Conservation (phyloP, 2,888 invertebrate genomes). For the Hyles lineata region DNA sequence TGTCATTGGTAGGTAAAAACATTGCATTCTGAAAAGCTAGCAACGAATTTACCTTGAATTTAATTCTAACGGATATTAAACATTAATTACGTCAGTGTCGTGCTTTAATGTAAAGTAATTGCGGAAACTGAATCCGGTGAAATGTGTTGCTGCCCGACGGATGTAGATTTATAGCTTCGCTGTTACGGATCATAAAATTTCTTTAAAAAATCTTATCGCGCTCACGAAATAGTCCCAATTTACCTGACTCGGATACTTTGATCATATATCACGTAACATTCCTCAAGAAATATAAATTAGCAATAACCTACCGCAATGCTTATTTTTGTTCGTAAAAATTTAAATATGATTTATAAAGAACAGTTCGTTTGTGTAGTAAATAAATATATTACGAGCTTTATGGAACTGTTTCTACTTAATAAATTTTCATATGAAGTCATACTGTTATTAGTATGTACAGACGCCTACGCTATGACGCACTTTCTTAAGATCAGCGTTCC, state of each 20-base stretch:
- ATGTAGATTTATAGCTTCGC: conserved; percentile 46
- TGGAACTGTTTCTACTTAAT: neutral
- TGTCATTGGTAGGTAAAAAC: neutral
- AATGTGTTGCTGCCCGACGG: conserved; percentile 40
- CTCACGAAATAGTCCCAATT: neutral
- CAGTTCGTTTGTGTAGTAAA: neutral
- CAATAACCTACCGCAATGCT: conserved; percentile 13
- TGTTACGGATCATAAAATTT: conserved; percentile 24
- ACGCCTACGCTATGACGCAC: conserved; percentile 61
- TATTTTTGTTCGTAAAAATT: neutral
- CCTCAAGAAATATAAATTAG: neutral
- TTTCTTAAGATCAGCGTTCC: conserved; percentile 53
- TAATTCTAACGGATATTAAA: conserved; percentile 45
- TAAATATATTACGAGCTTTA: neutral
- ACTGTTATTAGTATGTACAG: conserved; percentile 33
- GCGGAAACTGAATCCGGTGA: conserved; percentile 42
- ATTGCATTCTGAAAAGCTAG: neutral
- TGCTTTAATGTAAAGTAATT: conserved; percentile 40
- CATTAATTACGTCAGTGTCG: conserved; percentile 36
- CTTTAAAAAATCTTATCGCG: conserved; percentile 5
- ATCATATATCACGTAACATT: neutral
- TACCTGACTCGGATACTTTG: neutral
- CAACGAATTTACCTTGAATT: conserved; percentile 40
- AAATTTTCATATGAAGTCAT: neutral
- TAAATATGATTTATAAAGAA: neutral